Evolutionary conservation across 1,140 invertebrate species (phyloP).

Genomic region (Trigoniulus corallinus): DNA sequence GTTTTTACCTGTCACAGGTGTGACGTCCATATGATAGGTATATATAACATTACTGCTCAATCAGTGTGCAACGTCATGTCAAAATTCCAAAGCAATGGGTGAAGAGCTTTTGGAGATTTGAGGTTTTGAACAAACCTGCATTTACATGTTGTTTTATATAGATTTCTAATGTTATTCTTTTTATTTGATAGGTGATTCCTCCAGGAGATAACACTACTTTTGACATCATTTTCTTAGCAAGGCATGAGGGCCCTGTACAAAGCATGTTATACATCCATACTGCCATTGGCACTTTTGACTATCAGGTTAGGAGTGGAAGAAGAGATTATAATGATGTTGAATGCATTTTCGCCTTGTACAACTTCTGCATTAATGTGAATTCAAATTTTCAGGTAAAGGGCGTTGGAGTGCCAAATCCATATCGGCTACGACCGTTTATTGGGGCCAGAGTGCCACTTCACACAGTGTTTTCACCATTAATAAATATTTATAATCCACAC

Average conservation of each 20-base stretch:
- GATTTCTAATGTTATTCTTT: not conserved
- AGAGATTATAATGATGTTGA: not conserved
- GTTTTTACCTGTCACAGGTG: too few relatives aligned
- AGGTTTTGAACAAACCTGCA: too few relatives aligned
- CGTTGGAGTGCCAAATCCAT: conserved; percentile 66
- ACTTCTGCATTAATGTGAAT: too few relatives aligned
- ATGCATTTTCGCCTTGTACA: conserved; percentile 18
- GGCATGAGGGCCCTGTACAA: conserved; percentile 71
- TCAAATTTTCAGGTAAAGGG: conserved; percentile 64
- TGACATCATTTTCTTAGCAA: conserved; percentile 83
- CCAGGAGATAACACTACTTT: conserved; percentile 85
- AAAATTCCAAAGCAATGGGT: too few relatives aligned
- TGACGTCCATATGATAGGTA: too few relatives aligned
- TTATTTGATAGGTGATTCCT: conserved; percentile 47
- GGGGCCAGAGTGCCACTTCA: conserved; percentile 80
- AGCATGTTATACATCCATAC: conserved; percentile 85
- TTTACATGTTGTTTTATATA: too few relatives aligned
- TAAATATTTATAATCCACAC: conserved; percentile 89
- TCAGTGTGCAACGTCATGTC: too few relatives aligned
- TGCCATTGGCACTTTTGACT: conserved; percentile 68
- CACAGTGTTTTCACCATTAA: conserved; percentile 72
- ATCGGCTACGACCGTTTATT: conserved; percentile 70
- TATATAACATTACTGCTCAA: too few relatives aligned
- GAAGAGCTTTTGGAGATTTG: too few relatives aligned
- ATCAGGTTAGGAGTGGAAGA: conserved; percentile 37